Evolutionary conservation across 2,113 vertebrate genomes (phyloP).

Genomic region (Corythaixoides concolor): DNA sequence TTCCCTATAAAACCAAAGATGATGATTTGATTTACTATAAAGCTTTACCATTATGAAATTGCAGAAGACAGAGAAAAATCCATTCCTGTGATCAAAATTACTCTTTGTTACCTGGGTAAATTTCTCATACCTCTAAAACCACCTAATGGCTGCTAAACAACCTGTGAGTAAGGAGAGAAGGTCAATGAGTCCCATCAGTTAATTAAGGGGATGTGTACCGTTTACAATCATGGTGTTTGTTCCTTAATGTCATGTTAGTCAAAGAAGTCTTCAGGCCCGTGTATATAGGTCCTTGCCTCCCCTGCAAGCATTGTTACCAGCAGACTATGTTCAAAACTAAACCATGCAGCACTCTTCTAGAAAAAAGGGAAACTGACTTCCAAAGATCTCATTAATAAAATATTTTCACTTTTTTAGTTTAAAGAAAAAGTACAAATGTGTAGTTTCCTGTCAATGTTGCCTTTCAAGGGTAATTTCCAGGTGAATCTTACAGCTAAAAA

Average conservation of each 20-base stretch:
- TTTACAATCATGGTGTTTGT: neutral
- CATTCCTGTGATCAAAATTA: neutral
- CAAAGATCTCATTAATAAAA: neutral
- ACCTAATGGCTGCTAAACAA: neutral
- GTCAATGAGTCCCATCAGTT: neutral
- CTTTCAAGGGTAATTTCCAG: neutral
- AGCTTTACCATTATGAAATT: neutral
- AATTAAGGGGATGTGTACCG: neutral
- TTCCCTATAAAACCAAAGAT: neutral
- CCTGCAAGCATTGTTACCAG: neutral
- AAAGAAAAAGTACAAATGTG: neutral
- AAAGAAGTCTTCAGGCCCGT: neutral
- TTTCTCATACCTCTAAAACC: neutral
- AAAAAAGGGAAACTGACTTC: neutral
- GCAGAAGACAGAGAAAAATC: neutral
- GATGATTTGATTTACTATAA: neutral
- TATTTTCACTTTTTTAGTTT: neutral
- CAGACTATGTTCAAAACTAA: neutral
- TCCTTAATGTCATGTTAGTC: neutral
- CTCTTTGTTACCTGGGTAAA: neutral
- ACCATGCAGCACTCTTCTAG: neutral
- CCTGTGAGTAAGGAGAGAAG: neutral
- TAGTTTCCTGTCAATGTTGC: neutral
- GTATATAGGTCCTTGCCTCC: neutral
- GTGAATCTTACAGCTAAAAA: neutral